Base-by-base conservation (phyloP, 2,888 invertebrate genomes). In the Parapristionchus giblindavisi region DNA sequence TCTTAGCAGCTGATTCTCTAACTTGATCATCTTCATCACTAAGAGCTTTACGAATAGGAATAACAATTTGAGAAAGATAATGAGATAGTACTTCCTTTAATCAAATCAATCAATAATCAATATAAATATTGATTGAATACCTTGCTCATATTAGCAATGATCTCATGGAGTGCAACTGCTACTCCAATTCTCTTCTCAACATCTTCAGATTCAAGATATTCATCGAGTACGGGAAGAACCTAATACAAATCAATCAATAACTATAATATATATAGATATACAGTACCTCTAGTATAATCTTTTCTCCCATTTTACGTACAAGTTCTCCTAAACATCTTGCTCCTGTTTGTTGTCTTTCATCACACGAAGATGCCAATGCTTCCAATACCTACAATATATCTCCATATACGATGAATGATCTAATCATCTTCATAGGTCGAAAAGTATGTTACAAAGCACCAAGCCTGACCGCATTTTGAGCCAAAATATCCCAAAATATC, bases 131-230 rank as follows among this genome's bases (percentile, higher is more conserved):
- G 32, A 61, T 8, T 4, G 21, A 65, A 34, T 17, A 98, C 98
- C 84, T 93, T 92, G 76, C 94, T 95, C 4, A 97, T 98, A 68
- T 96, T 96, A 5, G 93, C 93, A 93, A 99, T 96, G 87, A 99
- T 99, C 91, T 99, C 98, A 0, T 95, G 94, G 43, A 99, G 91
- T 0, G 87, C 99, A 88, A 98, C 96, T 89, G 99, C 98, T 11
- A 99, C 98, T 81, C 99, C 99, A 90, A 98, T 96, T 24, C 99
- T 91, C 90, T 98, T 96, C 90, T 98, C 97, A 0, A 95, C 91
- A 81, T 94, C 93, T 63, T 94, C 93, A 0, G 96, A 96, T 85
- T 93, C 93, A 80, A 99, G 90, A 1, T 98, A 98, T 80, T 92
- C 91, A 90, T 98, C 97, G 81, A 99, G 90, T 87, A 99, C 97